Evolutionary conservation across 2,797 vertebrate genomes (phyloP), one percentile per base, ranked within the genome.

Genomic region (Catamblyrhynchus diadema): DNA sequence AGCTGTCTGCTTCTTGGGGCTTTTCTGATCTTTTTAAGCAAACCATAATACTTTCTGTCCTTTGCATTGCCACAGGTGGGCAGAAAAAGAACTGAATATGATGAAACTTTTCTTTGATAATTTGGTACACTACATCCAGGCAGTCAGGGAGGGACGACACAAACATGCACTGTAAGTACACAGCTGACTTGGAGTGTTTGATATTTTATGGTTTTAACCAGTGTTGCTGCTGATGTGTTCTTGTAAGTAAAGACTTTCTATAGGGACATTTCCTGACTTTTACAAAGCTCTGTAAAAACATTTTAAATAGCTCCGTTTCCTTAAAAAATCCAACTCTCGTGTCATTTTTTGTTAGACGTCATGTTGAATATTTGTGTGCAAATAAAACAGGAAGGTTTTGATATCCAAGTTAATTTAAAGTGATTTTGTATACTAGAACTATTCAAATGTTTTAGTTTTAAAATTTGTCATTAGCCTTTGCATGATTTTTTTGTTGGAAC

Each of bases 31-130:
- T 61, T 74, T 48, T 71, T 14, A 67, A 88, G 28, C 90, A 88
- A 73, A 57, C 82, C n/a, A 8, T 89, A 64, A 95, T 56, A 61
- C 37, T 69, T 78, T 80, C 48, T 94, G 93, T 77, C 81, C 59
- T 94, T 95, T 84, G 30, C 77, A 83, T 96, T 97, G 92, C 47
- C 42, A 87, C 97, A 99, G 99, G 99, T 99, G 99, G 99, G 99
- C 99, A 21, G 99, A 99, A 97, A 99, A 99, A 96, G 99, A 99
- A 87, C 98, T 99, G 84, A 99, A 99, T 93, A 99, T 99, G 99
- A 99, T 99, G 99, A 99, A 99, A 88, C 98, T 99, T 88, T 99
- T 99, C 98, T 99, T 99, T 73, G 99, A 99, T 97, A 99, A 99
- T 97, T 98, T 99, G 90, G 98, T 99, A 92, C 98, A 99, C 97